phyloP scores from a whole-genome alignment of 2,113 vertebrate genomes.

The Hiodon tergisus region DNA sequence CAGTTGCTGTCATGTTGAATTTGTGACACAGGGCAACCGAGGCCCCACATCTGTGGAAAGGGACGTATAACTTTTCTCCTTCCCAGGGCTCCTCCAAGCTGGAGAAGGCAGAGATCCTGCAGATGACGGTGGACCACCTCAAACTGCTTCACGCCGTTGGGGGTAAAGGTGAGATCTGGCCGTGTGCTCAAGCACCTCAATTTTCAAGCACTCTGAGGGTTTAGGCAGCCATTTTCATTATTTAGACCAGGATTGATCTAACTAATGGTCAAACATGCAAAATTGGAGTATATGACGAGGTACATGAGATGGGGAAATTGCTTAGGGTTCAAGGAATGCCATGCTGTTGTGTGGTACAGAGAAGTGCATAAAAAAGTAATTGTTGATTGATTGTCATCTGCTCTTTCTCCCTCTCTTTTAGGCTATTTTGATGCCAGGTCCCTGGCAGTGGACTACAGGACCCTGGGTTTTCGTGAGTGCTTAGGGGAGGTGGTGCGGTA shows the following conservation, averaged over 20 bases:
- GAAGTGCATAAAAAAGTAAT: neutral
- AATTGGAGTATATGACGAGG: neutral
- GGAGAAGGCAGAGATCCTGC: conserved; percentile 91
- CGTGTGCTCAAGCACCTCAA: neutral
- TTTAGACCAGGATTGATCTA: no score
- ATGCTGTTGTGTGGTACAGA: no score
- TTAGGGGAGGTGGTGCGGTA: conserved; percentile 88
- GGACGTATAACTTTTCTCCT: neutral
- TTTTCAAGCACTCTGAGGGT: neutral
- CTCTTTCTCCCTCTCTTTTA: conserved; percentile 44
- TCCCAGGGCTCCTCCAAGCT: conserved; percentile 85
- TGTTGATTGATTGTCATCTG: neutral
- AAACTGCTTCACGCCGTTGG: conserved; percentile 88
- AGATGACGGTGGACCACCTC: conserved; percentile 93
- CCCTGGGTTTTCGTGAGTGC: conserved; percentile 89
- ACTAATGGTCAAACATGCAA: no score
- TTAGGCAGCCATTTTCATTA: no score
- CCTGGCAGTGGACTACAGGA: conserved; percentile 86
- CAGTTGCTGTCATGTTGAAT: neutral
- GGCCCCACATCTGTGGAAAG: no score
- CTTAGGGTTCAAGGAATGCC: no score
- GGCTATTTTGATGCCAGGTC: conserved; percentile 84
- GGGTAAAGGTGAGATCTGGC: conserved; percentile 68
- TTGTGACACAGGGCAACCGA: no score
- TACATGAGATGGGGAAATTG: neutral